Conservation (phyloP, 2,113 vertebrate species). For the Tringa solitaria region DNA sequence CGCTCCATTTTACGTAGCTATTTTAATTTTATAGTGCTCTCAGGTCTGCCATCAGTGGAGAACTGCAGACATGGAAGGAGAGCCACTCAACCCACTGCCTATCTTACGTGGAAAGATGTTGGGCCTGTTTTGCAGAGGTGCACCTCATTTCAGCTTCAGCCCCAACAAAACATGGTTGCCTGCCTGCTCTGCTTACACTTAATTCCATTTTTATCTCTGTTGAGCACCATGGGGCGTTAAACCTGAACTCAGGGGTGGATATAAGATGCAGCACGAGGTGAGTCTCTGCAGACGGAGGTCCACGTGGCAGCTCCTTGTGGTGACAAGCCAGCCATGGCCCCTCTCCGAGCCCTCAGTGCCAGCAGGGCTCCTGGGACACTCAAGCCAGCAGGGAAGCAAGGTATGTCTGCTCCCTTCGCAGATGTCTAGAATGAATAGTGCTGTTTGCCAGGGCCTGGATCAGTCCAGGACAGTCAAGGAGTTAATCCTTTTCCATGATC, state of each 20-base stretch:
- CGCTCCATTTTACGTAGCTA: neutral
- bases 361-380: neutral
- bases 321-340: neutral
- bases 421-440: neutral
- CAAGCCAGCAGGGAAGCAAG: neutral
- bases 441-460: neutral
- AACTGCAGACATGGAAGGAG: neutral
- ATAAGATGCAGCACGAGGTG: neutral
- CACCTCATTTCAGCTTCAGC: neutral
- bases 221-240: neutral
- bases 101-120: neutral
- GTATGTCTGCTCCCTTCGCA: neutral
- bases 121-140: neutral
- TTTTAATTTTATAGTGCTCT: neutral
- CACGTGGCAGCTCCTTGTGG: accelerated
- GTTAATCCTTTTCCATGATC: neutral
- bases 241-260: neutral
- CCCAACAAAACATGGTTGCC: too few species aligned
- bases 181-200: neutral
- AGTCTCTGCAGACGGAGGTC: accelerated
- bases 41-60: neutral
- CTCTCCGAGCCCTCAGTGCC: neutral
- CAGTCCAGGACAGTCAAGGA: neutral
- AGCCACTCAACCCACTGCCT: neutral
- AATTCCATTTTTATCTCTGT: neutral